phyloP scores from a whole-genome alignment of 2,888 invertebrate genomes.

The Chirona hameri region DNA sequence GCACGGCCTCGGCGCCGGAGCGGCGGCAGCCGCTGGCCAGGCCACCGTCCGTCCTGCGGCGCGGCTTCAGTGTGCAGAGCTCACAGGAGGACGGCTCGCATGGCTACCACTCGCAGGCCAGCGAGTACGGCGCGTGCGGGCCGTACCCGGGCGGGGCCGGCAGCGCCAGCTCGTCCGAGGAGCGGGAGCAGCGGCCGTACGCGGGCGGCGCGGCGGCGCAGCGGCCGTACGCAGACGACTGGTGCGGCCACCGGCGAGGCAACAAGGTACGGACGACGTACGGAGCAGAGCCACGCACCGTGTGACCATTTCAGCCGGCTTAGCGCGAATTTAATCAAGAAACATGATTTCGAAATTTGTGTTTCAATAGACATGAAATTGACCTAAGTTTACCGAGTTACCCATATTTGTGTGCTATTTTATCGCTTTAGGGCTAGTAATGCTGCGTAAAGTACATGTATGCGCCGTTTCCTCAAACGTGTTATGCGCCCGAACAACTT shows the following conservation, averaged over 20 bases:
- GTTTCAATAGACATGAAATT: too few relatives aligned
- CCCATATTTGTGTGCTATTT: too few relatives aligned
- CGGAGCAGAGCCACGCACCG: too few relatives aligned
- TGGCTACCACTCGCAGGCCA: conserved; percentile 6
- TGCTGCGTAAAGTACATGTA: too few relatives aligned
- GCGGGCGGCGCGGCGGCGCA: background rate
- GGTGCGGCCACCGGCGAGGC: background rate
- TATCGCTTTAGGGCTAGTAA: too few relatives aligned
- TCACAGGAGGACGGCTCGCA: background rate
- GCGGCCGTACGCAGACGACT: background rate
- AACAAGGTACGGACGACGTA: background rate
- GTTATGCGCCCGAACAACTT: too few relatives aligned
- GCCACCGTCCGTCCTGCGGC: background rate
- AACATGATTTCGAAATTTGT: too few relatives aligned
- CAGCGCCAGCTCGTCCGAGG: conserved; percentile 13
- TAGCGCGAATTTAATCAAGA: too few relatives aligned
- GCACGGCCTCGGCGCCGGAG: conserved; percentile 25
- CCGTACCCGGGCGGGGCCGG: background rate
- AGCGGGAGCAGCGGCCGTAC: background rate
- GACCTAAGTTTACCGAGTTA: too few relatives aligned
- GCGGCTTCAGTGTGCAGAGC: conserved; percentile 9
- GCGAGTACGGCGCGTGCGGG: background rate
- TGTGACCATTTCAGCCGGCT: too few relatives aligned
- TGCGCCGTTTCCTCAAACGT: too few relatives aligned
- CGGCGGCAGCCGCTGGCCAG: background rate